phyloP scores from a whole-genome alignment of 2,888 invertebrate species.

The Vandiemenella viatica region DNA sequence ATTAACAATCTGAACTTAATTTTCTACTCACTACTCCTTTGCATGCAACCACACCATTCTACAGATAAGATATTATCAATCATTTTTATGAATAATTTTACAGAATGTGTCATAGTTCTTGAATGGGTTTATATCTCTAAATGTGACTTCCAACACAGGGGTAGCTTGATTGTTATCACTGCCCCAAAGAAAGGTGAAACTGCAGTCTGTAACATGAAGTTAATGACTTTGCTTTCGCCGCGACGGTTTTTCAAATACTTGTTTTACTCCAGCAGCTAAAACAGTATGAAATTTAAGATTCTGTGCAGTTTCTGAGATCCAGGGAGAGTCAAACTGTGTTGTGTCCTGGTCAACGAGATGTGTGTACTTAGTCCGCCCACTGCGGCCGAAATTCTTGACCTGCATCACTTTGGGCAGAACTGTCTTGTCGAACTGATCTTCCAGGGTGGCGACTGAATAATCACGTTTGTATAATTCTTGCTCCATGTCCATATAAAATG shows the following conservation, averaged over 20 bases:
- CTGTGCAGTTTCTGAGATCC: conserved; percentile 82
- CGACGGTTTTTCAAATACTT: conserved; percentile 82
- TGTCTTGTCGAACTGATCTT: conserved; percentile 98
- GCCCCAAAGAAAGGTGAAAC: no score
- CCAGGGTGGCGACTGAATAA: conserved; percentile 87
- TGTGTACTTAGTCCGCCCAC: conserved; percentile 96
- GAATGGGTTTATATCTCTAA: no score
- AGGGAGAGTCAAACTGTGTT: conserved; percentile 92
- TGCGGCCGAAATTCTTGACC: conserved; percentile 98
- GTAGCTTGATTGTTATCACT: no score
- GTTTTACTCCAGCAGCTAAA: conserved; percentile 86
- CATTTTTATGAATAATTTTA: no score
- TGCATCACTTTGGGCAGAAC: conserved; percentile 95
- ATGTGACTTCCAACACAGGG: no score
- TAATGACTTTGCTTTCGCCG: no score
- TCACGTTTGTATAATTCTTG: conserved; percentile 82
- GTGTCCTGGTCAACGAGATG: conserved; percentile 98
- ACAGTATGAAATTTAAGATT: conserved; percentile 75
- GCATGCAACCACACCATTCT: no score
- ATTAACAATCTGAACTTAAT: no score
- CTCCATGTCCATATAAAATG: conserved; percentile 90
- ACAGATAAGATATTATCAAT: no score
- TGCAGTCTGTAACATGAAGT: no score
- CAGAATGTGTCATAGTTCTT: no score
- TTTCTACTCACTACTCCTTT: no score